Base-by-base conservation (phyloP, 2,888 invertebrate species). In the Drosophila putrida region DNA sequence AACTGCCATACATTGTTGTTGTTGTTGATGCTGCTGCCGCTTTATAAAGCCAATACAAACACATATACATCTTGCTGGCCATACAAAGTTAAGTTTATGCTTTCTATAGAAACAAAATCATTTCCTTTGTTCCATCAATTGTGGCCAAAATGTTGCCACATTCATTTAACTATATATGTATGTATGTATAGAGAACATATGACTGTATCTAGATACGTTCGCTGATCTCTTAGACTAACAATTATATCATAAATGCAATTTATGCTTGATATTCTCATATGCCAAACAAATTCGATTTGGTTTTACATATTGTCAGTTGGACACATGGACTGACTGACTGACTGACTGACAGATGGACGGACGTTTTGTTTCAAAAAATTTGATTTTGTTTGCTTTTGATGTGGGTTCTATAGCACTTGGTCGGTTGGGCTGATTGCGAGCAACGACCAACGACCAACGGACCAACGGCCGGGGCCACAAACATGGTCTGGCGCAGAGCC, bases 401-500 rank as follows among this genome's bases (percentile, higher is more conserved):
- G 62, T 67, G 39, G 60, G 64, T 71, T 63, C 44, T 63, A 50
- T 46, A 63, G 15, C 68, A 61, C 33, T 72, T 59, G 46, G 43
- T 67, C 66, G 43, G 13, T 41, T 51, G 39, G 79, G 49, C 49
- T 61, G 44, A 41, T 68, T 68, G 63, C 58, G 49, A 38, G 44
- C 58, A 44, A 58, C 59, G 43, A 55, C 67, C 71, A n/a, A n/a
- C n/a, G n/a, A 38, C 49, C 58, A 44, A 58, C 59, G 43, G 58
- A 38, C 49, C 58, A 44, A 58, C 59, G 43, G 58, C 67, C 71
- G 75, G 76, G 76, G 71, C 44, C 62, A 64, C 67, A 75, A 70
- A 78, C 77, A 78, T 75, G 80, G 74, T 72, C 88, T 91, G 90
- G 91, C 90, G 78, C 75, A 59, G 76, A 88, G 89, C 90, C 90